These are phyloP conservation scores for Cetonia aurata DNA, from an alignment of 2,888 invertebrate genomes.

Conservation along the genomic window DNA sequence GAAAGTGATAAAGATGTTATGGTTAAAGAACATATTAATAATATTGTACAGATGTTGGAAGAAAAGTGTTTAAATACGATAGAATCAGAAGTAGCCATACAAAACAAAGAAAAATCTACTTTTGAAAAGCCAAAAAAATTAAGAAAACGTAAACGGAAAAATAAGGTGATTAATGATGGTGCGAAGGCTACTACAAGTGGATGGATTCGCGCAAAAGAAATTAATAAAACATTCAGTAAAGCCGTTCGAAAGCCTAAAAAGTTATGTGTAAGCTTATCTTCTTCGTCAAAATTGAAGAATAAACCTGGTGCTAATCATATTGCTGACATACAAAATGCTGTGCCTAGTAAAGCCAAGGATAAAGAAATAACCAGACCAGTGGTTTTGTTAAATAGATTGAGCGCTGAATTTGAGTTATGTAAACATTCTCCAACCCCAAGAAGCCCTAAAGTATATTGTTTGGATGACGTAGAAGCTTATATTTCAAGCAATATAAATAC, in stretches of 20 bases:
- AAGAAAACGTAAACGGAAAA: constrained; percentile 29
- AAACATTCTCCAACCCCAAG: not conserved
- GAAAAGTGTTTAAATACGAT: constrained; percentile 56
- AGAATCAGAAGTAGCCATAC: constrained; percentile 22
- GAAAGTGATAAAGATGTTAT: constrained; percentile 53
- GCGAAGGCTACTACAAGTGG: constrained; percentile 44
- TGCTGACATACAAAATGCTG: not conserved
- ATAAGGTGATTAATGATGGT: not conserved
- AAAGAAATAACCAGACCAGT: not conserved
- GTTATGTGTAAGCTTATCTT: constrained; percentile 45
- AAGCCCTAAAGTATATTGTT: constrained; percentile 32
- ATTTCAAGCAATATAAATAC: constrained; percentile 38
- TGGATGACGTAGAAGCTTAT: constrained; percentile 42
- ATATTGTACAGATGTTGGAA: constrained; percentile 56
- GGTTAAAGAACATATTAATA: constrained; percentile 50
- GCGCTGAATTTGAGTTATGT: constrained; percentile 21
- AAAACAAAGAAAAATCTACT: constrained; percentile 12
- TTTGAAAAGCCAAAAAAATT: constrained; percentile 16
- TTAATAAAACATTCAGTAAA: constrained; percentile 51
- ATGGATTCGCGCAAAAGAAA: constrained; percentile 55
- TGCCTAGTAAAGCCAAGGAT: not conserved
- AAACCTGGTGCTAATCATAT: constrained; percentile 12
- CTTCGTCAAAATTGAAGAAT: constrained; percentile 27
- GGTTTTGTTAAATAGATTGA: constrained; percentile 28
- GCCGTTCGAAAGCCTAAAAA: constrained; percentile 45